These are phyloP conservation scores for Drosophila koepferae DNA, from an alignment of 2,888 invertebrate genomes.

Conservation along the genomic window DNA sequence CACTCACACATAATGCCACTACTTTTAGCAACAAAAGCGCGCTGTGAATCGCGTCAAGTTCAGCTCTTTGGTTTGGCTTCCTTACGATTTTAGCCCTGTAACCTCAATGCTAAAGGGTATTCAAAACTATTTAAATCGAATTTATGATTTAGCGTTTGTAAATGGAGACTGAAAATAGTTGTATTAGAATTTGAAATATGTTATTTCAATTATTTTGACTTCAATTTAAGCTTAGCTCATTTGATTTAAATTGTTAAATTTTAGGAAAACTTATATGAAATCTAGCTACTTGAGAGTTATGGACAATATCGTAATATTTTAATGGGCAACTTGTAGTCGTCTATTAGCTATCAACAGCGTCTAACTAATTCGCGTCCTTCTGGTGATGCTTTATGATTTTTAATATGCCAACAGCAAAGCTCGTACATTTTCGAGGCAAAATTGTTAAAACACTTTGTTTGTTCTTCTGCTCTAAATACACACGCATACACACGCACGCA, in stretches of 20 bases:
- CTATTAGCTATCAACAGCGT: not conserved
- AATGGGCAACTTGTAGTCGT: conserved; percentile 4
- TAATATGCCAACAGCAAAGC: conserved; percentile 71
- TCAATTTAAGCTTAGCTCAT: not conserved
- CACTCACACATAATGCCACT: conserved; percentile 10
- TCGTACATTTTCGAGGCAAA: conserved; percentile 64
- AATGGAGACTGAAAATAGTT: no score
- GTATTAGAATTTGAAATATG: no score
- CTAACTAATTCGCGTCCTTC: conserved; percentile 19
- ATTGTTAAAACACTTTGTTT: conserved; percentile 54
- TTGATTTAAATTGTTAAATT: not conserved
- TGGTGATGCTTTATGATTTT: conserved; percentile 70
- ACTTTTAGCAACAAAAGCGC: conserved; percentile 44
- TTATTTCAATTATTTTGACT: not conserved
- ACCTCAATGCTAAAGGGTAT: not conserved
- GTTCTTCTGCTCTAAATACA: conserved; percentile 44
- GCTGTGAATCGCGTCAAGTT: conserved; percentile 47
- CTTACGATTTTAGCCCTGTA: conserved; percentile 26
- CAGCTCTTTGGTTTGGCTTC: conserved; percentile 38
- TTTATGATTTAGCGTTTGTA: no score
- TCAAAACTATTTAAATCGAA: not conserved
- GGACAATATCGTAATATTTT: not conserved
- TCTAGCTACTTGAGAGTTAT: not conserved
- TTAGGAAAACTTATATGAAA: not conserved
- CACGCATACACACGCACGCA: conserved; percentile 29